These are phyloP conservation scores for Poecilia gillii DNA, from an alignment of 2,797 vertebrate genomes.

Conservation along the genomic window DNA sequence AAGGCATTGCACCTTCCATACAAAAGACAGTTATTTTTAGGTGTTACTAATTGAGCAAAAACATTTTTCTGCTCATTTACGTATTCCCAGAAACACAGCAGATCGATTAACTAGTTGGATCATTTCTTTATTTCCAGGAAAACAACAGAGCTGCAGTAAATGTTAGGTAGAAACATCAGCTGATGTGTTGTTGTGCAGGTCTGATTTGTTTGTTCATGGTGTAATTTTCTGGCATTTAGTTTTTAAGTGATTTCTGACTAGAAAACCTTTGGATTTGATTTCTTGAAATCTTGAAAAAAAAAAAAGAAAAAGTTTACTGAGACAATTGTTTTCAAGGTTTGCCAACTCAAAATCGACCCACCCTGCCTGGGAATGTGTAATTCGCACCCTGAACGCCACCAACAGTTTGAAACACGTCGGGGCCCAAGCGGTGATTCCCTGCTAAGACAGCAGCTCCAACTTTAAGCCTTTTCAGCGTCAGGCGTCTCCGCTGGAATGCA, in stretches of 20 bases:
- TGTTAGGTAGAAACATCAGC: background rate
- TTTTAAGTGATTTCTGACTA: background rate
- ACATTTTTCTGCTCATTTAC: background rate
- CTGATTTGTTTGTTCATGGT: background rate
- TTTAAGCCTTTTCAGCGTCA: conserved; percentile 69
- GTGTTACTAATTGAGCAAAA: background rate
- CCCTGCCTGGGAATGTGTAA: background rate
- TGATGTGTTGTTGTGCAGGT: background rate
- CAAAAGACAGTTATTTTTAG: background rate
- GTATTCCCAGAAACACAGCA: background rate
- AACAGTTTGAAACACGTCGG: conserved; percentile 53
- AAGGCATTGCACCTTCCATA: background rate
- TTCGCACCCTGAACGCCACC: conserved; percentile 50
- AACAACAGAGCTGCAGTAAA: background rate
- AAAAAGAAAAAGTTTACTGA: background rate
- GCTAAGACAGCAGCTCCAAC: conserved; percentile 66
- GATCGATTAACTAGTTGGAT: background rate
- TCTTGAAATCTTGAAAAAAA: background rate
- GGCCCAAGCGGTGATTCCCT: conserved; percentile 54
- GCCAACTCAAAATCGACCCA: background rate
- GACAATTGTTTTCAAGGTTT: background rate
- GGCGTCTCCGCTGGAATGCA: conserved; percentile 74
- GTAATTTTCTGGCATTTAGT: background rate
- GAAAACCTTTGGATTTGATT: background rate
- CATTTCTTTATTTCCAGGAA: background rate